These are phyloP conservation scores for Siniperca obscura DNA, from an alignment of 2,797 vertebrate species.

Conservation along the genomic window DNA sequence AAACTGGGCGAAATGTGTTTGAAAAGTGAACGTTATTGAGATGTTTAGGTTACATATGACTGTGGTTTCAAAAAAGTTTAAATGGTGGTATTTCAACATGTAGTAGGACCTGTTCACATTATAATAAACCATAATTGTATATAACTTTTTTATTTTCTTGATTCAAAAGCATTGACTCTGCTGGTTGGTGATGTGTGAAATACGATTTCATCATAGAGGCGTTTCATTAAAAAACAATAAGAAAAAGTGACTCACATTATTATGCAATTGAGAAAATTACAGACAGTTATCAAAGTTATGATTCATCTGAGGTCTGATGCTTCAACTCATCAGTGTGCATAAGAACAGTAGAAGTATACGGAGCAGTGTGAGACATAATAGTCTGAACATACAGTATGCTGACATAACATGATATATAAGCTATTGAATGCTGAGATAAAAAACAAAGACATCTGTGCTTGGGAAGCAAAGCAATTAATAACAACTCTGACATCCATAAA, in stretches of 20 bases:
- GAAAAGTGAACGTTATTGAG: neutral
- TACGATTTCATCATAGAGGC: neutral
- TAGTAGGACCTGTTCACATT: neutral
- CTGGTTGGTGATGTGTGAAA: neutral
- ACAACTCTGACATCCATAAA: neutral
- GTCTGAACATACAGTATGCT: neutral
- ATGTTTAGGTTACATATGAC: neutral
- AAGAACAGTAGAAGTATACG: neutral
- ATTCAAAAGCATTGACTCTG: neutral
- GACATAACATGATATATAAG: neutral
- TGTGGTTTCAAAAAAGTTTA: neutral
- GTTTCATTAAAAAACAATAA: neutral
- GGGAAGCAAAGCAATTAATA: neutral
- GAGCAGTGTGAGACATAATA: neutral
- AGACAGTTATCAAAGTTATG: conserved; percentile 1
- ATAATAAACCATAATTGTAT: neutral
- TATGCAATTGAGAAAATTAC: conserved; percentile 16
- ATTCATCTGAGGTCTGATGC: neutral
- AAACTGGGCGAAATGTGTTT: neutral
- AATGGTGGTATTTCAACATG: neutral
- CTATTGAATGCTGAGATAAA: neutral
- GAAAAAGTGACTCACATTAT: conserved; percentile 19
- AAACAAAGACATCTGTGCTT: neutral
- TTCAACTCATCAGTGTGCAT: neutral
- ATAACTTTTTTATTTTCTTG: neutral